phyloP scores from a whole-genome alignment of 2,888 invertebrate genomes.

The Ectemnius lituratus region DNA sequence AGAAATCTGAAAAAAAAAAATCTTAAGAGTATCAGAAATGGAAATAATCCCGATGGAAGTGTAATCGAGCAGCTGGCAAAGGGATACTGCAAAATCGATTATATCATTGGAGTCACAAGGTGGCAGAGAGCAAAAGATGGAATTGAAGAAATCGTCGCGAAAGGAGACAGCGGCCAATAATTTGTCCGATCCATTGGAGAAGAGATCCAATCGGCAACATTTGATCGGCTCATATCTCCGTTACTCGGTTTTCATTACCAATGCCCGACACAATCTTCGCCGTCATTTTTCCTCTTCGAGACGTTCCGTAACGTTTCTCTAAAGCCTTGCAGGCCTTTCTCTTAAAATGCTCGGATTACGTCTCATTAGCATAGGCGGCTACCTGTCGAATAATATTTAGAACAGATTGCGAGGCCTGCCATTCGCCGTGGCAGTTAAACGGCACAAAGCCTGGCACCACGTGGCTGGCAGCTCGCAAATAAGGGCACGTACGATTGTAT shows the following conservation, averaged over 20 bases:
- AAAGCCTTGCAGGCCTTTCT: too few species aligned
- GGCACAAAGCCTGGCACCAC: too few species aligned
- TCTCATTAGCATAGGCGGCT: too few species aligned
- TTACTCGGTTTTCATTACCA: conserved; percentile 21
- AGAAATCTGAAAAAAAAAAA: too few species aligned
- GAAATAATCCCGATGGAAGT: neutral
- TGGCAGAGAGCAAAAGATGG: conserved; percentile 10
- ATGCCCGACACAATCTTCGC: conserved; percentile 18
- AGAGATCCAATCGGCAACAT: conserved; percentile 26
- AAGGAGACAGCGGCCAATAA: conserved; percentile 22
- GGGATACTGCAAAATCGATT: conserved; percentile 30
- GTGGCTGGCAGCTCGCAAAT: neutral
- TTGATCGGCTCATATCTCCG: conserved; percentile 29
- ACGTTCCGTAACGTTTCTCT: too few species aligned
- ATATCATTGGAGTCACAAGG: conserved; percentile 29
- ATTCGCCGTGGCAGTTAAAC: too few species aligned
- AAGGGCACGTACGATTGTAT: neutral
- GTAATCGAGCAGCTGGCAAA: conserved; percentile 7
- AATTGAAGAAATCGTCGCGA: conserved; percentile 9
- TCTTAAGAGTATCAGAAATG: neutral
- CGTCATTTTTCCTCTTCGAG: conserved; percentile 29
- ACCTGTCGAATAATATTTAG: too few species aligned
- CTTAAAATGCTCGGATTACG: too few species aligned
- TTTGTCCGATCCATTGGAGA: conserved; percentile 14
- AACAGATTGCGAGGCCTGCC: too few species aligned